Percentiles rank a stretch among this genome's conserved stretches.
Evolutionary conservation across 2,888 invertebrate genomes (phyloP).

Genomic region (Scaptomyza tumidula): DNA sequence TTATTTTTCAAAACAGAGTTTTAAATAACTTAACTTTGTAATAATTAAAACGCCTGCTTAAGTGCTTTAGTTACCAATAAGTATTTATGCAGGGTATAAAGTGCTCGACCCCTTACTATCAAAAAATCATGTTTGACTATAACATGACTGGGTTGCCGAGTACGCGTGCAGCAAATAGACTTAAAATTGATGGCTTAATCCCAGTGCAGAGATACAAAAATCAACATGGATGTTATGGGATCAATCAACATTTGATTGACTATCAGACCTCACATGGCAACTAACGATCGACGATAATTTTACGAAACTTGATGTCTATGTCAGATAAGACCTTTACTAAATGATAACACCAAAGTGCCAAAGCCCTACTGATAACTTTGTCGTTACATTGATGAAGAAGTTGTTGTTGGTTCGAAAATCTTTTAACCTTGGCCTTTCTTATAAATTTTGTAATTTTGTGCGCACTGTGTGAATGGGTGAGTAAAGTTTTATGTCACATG

Average conservation of each 20-base stretch:
- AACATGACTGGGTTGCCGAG: conserved; percentile 70
- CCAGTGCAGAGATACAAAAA: conserved; percentile 12
- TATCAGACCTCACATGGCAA: conserved; percentile 32
- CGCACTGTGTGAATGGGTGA: not conserved
- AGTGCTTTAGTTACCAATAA: not conserved
- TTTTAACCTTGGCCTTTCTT: not conserved
- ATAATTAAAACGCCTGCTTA: not conserved
- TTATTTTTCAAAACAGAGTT: not conserved
- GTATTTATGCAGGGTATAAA: conserved; percentile 30
- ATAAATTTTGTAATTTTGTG: not conserved
- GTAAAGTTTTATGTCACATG: conserved; percentile 4
- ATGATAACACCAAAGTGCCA: conserved; percentile 23
- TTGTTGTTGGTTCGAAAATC: not conserved
- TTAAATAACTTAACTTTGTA: not conserved
- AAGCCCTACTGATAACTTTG: conserved; percentile 9
- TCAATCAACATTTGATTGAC: conserved; percentile 57
- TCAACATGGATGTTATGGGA: conserved; percentile 26
- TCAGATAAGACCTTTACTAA: conserved; percentile 10
- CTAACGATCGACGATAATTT: conserved; percentile 9
- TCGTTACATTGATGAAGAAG: not conserved
- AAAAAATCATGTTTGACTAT: not conserved
- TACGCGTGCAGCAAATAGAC: conserved; percentile 11
- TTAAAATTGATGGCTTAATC: conserved; percentile 51
- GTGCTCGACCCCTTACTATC: not conserved
- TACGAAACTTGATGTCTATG: conserved; percentile 31